Base-by-base conservation (phyloP, 2,888 invertebrate genomes). In the Serrognathus titanus region DNA sequence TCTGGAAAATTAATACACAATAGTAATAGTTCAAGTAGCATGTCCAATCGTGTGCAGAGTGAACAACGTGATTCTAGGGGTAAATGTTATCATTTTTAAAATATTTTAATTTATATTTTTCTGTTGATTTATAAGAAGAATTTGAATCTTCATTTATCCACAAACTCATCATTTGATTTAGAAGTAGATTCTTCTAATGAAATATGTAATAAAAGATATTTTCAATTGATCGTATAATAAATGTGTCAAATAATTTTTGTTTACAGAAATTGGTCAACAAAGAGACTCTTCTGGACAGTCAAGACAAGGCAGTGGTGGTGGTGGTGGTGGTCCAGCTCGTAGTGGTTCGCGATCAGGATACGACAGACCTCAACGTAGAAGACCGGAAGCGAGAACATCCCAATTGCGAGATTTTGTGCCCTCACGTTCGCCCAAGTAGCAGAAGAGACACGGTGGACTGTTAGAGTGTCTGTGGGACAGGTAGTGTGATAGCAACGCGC, bases 401-500 rank as follows among this genome's bases (percentile, higher is more conserved):
- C 77, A 77, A 55, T 65, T 77, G 63, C 74, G 77, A 56, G 78
- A 78, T 58, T 77, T 73, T 61, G 74, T 75, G 31, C 69, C 74
- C 6, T 70, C 75, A 48, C 75, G 77, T 55, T 78, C 77, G 53
- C 76, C 75, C 69, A 81, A 69, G 79, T 78, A 78, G 74, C 74
- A 70, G 60, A 46, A 31, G 1, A 7, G 49, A 41, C 41, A 51
- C 47, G 58, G 47, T 31, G 52, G 46, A 43, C 62, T 53, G 52
- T 56, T 63, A 59, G 53, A 63, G 64, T 68, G 61, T 59, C 59
- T 61, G 66, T 67, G 66, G 62, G 63, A 61, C 63, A 65, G 55
- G 62, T 61, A 62, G 63, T 68, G 66, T 63, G 65, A 62, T 62
- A 35, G 20, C 24, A 48, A 43, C 43, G 51, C 24, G 16, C 56